Evolutionary conservation across 2,888 invertebrate genomes (phyloP), one percentile per base, ranked within the genome.

Genomic region (Microdon myrmicae): DNA sequence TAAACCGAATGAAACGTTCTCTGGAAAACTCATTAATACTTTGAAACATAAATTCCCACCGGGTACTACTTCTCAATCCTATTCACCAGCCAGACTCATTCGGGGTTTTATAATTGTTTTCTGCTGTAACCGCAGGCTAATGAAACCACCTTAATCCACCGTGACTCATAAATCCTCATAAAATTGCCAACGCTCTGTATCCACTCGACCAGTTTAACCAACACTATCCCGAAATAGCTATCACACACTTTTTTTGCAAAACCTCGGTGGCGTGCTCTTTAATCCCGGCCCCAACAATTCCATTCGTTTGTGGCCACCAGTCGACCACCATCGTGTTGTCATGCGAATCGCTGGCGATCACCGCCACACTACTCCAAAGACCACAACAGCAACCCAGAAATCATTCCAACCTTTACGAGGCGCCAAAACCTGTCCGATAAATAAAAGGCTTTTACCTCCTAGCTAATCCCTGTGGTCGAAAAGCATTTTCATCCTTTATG

Each of bases 141-240:
- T 22, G 28, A 32, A 41, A 35, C 10, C 9, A 29, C 48, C 7
- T 16, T 45, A 61, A 61, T 61, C 12, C 14, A 34, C 17, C 29
- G 35, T 29, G 16, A 49, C 34, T 31, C 35, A 25, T 61, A 34
- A 45, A 41, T 22, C 19, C 26, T 14, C 14, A n/a, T n/a, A n/a
- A n/a, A n/a, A n/a, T n/a, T n/a, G n/a, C n/a, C 17, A 4, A 23
- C 35, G 20, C 14, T 43, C 20, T 22, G 31, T 32, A 29, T 26
- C 20, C 47, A 41, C 22, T 48, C 34, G 60, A 29, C 44, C 48
- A 48, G 54, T 55, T 60, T 48, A 38, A 44, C 43, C 35, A 60
- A 53, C 53, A 37, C 31, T 8, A 56, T 41, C 48, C 22, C 41
- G 19, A 6, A 10, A 4, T 32, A 7, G 32, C 20, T 25, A n/a